A percentile compares a stretch with the other conserved stretches of the same genome.
Conservation (phyloP, 37 sponge, comb jelly and placozoan species). For the Amphimedon queenslandica region DNA sequence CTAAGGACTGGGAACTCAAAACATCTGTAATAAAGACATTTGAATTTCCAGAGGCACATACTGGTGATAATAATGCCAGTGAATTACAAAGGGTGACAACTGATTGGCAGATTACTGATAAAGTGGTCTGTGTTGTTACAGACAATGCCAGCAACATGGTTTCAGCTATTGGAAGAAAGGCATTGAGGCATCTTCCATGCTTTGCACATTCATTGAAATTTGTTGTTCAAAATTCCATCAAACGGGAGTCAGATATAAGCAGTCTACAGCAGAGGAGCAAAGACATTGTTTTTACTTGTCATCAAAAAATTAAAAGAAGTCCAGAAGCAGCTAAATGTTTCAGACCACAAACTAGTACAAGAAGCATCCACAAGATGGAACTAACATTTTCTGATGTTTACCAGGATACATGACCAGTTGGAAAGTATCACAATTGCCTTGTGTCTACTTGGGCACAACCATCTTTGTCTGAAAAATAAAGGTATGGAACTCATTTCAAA, state of each 20-base stretch:
- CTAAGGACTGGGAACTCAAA: not conserved
- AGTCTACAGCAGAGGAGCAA: not conserved
- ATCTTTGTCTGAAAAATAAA: not conserved
- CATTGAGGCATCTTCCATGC: constrained; percentile 4
- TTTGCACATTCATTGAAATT: constrained; percentile 12
- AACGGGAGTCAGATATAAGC: not conserved
- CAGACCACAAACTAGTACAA: constrained; percentile 2
- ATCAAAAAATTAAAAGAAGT: no score
- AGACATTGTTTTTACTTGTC: constrained; percentile 3
- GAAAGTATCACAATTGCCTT: not conserved
- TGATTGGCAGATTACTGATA: not conserved
- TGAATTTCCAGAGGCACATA: not conserved
- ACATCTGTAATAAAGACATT: not conserved
- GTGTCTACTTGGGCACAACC: not conserved
- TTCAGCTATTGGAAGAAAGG: not conserved
- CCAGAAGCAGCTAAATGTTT: not conserved
- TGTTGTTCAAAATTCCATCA: not conserved
- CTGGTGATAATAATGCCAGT: not conserved
- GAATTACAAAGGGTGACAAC: not conserved
- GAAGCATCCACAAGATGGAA: constrained; percentile 6
- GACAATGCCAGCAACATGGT: constrained; percentile 11
- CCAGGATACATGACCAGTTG: not conserved
- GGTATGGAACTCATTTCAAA: not conserved
- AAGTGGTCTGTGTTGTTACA: constrained; percentile 1
- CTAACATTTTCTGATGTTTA: not conserved